Evolutionary conservation across 2,113 vertebrate species (phyloP), one percentile per base, ranked within the genome.

Genomic region (Himantopus leucocephalus): DNA sequence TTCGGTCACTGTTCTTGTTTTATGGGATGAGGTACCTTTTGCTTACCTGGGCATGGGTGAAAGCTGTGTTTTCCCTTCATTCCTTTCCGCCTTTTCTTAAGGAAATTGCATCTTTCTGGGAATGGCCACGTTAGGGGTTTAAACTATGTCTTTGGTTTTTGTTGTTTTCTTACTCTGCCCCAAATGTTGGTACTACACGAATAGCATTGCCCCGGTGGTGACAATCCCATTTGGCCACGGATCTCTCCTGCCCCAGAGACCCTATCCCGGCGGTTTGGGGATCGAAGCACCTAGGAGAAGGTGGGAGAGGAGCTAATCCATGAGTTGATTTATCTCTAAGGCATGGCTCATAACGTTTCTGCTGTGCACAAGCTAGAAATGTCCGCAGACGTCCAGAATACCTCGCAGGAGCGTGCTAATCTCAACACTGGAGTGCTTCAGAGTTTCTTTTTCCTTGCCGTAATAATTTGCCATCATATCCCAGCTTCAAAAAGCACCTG

Each of bases 331-430:
- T 81, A 8, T 72, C 47, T 56, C 0, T 74, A 4, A 83, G 82
- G 64, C 41, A 32, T 2, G 43, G 58, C 12, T 92, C 43, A 10
- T 32, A 29, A 1, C 10, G 7, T 15, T 85, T 30, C 9, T 70
- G 17, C 58, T 64, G 71, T 32, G 48, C 70, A 32, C 2, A 3
- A 12, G 10, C 62, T 43, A 37, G 56, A 30, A 47, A 30, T 50
- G 27, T 53, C 50, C 81, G 73, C 60, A 35, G 32, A 34, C 35
- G 29, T 37, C 50, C 71, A 26, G 39, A 53, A 37, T 30, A 37
- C 64, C 29, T 67, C 0, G 0, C 32, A 4, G 12, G 21, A 59
- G 60, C 6, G 11, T 3, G 11, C 66, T 75, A 0, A 82, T 26
- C 27, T 19, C 1, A 71, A 20, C 3, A 2, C 62, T 43, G 63